Conservation (phyloP, 2,797 vertebrate genomes). For the Nothura maculosa region DNA sequence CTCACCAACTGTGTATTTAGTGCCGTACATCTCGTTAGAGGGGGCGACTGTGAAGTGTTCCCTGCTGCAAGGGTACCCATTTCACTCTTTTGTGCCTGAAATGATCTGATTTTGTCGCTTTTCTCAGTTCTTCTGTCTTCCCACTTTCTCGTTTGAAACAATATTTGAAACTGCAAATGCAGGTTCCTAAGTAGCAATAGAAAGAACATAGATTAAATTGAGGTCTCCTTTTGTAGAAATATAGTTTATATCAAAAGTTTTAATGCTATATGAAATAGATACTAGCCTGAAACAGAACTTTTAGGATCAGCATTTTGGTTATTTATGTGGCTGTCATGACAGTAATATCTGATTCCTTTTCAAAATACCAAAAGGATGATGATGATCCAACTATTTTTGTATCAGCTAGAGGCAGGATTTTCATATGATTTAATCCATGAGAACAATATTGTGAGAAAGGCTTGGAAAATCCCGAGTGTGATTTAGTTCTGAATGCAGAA, state of each 20-base stretch:
- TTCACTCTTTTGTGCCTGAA: neutral
- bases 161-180: neutral
- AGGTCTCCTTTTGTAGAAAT: neutral
- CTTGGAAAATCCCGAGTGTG: neutral
- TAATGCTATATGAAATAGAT: neutral
- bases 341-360: neutral
- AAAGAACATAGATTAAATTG: neutral
- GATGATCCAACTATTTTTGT: neutral
- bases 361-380: neutral
- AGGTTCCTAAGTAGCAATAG: neutral
- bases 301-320: neutral
- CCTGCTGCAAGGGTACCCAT: neutral
- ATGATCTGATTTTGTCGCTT: neutral
- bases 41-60: neutral
- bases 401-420: neutral
- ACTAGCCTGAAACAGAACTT: neutral
- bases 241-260: neutral
- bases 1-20: neutral
- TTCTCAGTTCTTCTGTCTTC: neutral
- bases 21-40: neutral
- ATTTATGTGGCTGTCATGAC: neutral
- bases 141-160: neutral
- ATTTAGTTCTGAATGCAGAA: neutral
- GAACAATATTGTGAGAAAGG: neutral
- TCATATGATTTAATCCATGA: neutral